phyloP scores from a whole-genome alignment of 2,888 invertebrate genomes.

The Caenorhabditis sinica region DNA sequence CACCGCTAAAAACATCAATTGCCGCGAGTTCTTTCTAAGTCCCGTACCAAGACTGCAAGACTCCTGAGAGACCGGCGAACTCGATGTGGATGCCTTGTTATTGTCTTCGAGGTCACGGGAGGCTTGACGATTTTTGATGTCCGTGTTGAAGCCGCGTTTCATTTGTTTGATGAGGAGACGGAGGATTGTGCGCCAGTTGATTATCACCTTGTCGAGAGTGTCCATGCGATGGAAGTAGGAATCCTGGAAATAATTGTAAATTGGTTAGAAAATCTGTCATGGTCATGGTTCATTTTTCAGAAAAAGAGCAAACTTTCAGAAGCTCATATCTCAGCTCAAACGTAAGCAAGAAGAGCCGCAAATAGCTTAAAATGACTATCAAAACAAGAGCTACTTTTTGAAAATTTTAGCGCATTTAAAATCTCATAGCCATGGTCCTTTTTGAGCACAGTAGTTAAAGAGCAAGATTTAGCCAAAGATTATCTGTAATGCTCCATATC shows the following conservation, averaged over 20 bases:
- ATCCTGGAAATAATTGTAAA: constrained; percentile 49
- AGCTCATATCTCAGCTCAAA: no score
- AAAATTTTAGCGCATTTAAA: no score
- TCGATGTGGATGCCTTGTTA: constrained; percentile 58
- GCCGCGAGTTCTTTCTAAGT: constrained; percentile 26
- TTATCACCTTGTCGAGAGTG: constrained; percentile 69
- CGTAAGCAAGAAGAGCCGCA: no score
- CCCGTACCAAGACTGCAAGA: constrained; percentile 43
- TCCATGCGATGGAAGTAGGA: constrained; percentile 64
- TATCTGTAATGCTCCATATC: no score
- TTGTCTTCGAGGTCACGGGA: constrained; percentile 65
- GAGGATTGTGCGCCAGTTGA: constrained; percentile 75
- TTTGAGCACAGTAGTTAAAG: no score
- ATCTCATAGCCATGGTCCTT: no score
- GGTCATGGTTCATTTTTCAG: no score
- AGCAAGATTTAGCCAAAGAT: no score
- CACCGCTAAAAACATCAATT: constrained; percentile 45
- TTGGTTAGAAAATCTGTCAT: neutral
- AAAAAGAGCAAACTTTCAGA: no score
- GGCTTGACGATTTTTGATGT: constrained; percentile 74
- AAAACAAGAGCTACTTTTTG: no score
- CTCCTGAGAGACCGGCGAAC: constrained; percentile 59
- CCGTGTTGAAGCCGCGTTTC: constrained; percentile 75
- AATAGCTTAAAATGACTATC: no score
- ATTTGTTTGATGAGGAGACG: constrained; percentile 75